These are phyloP conservation scores for Anhinga rufa DNA, from an alignment of 2,113 vertebrate genomes.

Conservation along the genomic window DNA sequence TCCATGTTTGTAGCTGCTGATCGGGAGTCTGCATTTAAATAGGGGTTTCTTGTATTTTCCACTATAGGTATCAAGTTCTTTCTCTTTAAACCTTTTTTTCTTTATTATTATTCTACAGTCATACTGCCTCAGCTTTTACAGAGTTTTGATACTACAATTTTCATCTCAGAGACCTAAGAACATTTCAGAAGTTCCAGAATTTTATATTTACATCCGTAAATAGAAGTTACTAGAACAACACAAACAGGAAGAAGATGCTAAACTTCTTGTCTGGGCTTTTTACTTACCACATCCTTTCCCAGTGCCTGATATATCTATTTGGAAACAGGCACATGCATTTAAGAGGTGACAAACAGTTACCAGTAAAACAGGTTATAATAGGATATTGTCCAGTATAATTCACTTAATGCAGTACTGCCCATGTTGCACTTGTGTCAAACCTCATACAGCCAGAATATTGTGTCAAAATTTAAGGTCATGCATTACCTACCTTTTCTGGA, in stretches of 20 bases:
- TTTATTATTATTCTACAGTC: background rate
- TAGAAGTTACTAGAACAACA: background rate
- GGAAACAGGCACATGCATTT: background rate
- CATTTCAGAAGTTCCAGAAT: background rate
- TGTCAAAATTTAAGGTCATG: background rate
- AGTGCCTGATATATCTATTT: background rate
- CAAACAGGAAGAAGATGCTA: background rate
- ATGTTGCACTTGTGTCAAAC: background rate
- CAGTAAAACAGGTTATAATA: background rate
- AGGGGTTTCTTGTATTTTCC: background rate
- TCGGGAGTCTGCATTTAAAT: background rate
- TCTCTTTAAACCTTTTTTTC: background rate
- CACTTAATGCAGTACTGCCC: background rate
- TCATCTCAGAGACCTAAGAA: background rate
- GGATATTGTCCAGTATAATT: background rate
- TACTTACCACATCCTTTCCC: background rate
- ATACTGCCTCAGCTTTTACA: background rate
- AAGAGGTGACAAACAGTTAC: background rate
- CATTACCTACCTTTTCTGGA: background rate
- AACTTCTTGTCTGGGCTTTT: background rate
- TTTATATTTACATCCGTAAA: background rate
- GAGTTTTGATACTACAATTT: background rate
- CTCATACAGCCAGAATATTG: background rate
- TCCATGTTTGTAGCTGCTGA: background rate
- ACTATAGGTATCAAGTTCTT: background rate